Evolutionary conservation across 2,113 vertebrate species (phyloP), one percentile per base, ranked within the genome.

Genomic region (Pelobates fuscus): DNA sequence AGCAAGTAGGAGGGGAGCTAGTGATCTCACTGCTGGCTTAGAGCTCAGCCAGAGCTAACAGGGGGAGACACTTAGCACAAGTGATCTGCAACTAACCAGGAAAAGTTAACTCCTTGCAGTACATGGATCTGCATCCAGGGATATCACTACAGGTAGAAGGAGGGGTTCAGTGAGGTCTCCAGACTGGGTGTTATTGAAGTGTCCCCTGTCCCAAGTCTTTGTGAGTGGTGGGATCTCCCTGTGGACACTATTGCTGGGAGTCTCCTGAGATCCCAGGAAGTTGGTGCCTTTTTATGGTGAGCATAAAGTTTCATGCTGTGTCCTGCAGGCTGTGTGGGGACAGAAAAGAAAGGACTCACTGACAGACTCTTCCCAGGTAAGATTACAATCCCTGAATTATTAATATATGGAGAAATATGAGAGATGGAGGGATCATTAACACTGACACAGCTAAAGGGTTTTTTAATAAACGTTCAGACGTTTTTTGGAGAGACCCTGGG

Each of bases 271-370:
- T 21, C 71, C 49, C 29, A 57, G 61, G 61, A 74, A 65, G 71
- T 74, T 24, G 60, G 60, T 64, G 71, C 25, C 70, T 62, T 61
- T 62, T 62, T 21, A 46, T n/a, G 55, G 58, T 71, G 70, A 62
- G 59, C 15, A 59, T 59, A 25, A n/a, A 59, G 30, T 25, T 27
- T 3, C n/a, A n/a, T n/a, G n/a, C 12, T 27, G 66, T n/a, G 20
- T 68, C 64, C 52, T 70, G 67, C 68, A 58, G 27, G 55, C 21
- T 49, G 69, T 61, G 69, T 8, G 14, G 27, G 21, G 10, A 18
- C 18, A 20, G 55, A 55, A 32, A 32, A 15, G 32, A 68, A 18
- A 52, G 46, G 46, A 52, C 18, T 14, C 1, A 5, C 25, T 30
- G 59, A 25, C 14, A 64, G 43, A 21, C 44, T 21, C 20, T 32